Percentiles rank a stretch among this genome's conserved stretches.
These are phyloP conservation scores for Todus mexicanus DNA, from an alignment of 2,797 vertebrate species.

Conservation along the genomic window DNA sequence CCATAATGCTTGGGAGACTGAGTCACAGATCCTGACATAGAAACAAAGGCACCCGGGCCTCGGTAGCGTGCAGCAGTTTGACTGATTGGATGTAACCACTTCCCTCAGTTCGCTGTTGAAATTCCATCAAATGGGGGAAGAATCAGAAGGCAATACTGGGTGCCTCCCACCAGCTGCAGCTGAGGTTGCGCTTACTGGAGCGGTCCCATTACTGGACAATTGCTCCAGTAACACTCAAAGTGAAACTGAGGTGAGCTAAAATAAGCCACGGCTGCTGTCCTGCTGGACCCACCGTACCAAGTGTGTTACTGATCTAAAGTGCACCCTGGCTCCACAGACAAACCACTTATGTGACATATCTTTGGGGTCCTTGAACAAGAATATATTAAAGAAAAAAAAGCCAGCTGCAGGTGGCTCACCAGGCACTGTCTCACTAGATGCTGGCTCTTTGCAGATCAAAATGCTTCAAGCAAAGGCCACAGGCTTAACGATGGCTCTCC, in stretches of 20 bases:
- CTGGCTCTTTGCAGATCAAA: not conserved
- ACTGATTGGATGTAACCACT: accelerated
- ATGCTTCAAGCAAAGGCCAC: not conserved
- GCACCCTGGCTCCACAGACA: not conserved
- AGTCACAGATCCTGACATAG: not conserved
- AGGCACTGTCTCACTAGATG: not conserved
- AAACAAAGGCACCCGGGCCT: not conserved
- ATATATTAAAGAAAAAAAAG: too few species aligned
- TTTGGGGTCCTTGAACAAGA: not conserved
- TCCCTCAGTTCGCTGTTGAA: not conserved
- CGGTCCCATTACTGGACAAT: not conserved
- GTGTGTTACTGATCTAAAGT: not conserved
- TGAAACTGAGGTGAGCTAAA: not conserved
- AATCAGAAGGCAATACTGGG: not conserved
- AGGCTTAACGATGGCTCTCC: not conserved
- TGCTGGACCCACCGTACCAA: accelerated
- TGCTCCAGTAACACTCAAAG: not conserved
- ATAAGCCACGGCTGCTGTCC: not conserved
- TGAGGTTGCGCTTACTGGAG: not conserved
- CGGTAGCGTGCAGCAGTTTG: not conserved
- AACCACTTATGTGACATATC: not conserved
- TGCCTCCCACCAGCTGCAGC: not conserved
- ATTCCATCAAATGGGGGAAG: not conserved
- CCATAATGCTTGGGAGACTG: not conserved
- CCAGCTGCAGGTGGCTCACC: not conserved